These are phyloP conservation scores for Hemistola chrysoprasaria DNA, from an alignment of 2,888 invertebrate species.

Conservation along the genomic window DNA sequence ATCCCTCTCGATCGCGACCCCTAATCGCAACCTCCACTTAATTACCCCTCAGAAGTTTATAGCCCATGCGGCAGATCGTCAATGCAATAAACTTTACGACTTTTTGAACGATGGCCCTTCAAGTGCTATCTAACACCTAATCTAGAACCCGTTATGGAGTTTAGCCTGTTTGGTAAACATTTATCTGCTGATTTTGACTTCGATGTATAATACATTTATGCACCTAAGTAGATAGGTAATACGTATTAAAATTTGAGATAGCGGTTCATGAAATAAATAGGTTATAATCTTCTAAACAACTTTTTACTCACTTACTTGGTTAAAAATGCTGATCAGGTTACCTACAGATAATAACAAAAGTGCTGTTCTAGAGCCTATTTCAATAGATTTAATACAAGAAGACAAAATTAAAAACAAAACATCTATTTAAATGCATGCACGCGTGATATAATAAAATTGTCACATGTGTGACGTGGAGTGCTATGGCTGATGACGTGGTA, in stretches of 20 bases:
- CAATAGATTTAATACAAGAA: conserved; percentile 4
- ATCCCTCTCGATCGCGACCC: conserved; percentile 5
- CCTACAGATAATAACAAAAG: too few species aligned
- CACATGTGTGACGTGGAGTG: conserved; percentile 25
- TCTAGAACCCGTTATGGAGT: conserved; percentile 1
- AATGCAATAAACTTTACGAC: conserved; percentile 31
- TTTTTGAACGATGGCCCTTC: conserved; percentile 24
- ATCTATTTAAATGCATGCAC: conserved; percentile 2
- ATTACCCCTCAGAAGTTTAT: conserved; percentile 29
- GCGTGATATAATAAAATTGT: conserved; percentile 22
- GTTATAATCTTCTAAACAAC: too few species aligned
- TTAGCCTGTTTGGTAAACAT: too few species aligned
- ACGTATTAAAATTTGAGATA: too few species aligned
- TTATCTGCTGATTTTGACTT: too few species aligned
- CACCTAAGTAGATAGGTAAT: too few species aligned
- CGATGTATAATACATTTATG: too few species aligned
- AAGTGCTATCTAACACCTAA: conserved; percentile 4
- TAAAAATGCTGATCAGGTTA: too few species aligned
- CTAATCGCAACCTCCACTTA: conserved; percentile 25
- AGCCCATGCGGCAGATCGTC: conserved; percentile 30
- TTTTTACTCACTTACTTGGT: too few species aligned
- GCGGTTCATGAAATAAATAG: too few species aligned
- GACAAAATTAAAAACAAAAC: too few species aligned
- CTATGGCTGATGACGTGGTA: conserved; percentile 27
- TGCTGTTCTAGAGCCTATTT: conserved; percentile 2